Percentiles rank a stretch among this genome's conserved stretches.
Evolutionary conservation across 1,140 invertebrate species (phyloP).

Genomic region (Cydia strobilella): DNA sequence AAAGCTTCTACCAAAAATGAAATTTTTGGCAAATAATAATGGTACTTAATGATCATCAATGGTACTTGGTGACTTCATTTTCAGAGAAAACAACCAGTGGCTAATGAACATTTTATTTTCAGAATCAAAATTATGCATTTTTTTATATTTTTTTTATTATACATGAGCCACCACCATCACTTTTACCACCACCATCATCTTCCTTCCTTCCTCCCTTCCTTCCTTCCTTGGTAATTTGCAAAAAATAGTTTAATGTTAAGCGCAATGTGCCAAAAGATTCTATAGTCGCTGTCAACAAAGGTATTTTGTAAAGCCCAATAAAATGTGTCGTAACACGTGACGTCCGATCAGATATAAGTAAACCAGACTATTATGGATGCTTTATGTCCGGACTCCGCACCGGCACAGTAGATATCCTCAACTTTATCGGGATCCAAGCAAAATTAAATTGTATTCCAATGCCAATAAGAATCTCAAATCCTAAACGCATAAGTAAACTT

Average conservation of each 20-base stretch:
- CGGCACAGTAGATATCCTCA: neutral
- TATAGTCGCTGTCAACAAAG: neutral
- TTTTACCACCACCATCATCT: no score
- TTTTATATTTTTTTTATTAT: no score
- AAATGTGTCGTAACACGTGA: slow-evolving; percentile 10
- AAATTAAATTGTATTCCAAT: neutral
- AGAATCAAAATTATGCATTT: neutral
- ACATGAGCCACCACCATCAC: no score
- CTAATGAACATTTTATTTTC: neutral
- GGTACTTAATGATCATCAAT: neutral
- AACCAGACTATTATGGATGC: neutral
- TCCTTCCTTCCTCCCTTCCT: no score
- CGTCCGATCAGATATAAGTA: slow-evolving; percentile 4
- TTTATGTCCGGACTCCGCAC: neutral
- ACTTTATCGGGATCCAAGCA: neutral
- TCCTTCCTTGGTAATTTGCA: no score
- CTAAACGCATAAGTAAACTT: neutral
- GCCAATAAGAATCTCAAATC: neutral
- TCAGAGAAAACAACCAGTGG: neutral
- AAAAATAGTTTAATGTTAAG: neutral
- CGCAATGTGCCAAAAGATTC: neutral
- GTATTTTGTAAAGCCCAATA: slow-evolving; percentile 11
- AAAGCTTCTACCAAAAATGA: no score
- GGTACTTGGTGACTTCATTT: neutral
- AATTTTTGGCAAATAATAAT: no score